Percentiles rank a stretch among this genome's conserved stretches.
Evolutionary conservation across 2,888 invertebrate species (phyloP).

Genomic region (Microctonus brassicae): DNA sequence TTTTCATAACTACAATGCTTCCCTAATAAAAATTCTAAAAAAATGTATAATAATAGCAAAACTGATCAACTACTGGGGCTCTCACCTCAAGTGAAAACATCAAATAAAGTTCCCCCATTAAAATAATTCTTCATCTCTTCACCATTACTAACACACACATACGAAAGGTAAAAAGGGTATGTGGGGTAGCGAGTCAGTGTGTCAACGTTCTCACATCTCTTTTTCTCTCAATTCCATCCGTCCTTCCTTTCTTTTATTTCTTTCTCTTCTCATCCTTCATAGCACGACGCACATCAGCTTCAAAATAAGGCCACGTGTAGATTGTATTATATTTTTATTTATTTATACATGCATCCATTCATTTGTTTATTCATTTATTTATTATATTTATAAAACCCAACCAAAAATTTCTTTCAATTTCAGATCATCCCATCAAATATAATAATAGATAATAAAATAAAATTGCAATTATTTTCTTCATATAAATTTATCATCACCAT

Average conservation of each 20-base stretch:
- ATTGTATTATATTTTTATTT: neutral
- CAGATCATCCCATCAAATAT: too few species aligned
- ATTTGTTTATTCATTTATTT: neutral
- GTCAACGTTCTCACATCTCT: conserved; percentile 67
- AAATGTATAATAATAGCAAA: too few species aligned
- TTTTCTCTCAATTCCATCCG: too few species aligned
- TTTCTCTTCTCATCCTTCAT: conserved; percentile 46
- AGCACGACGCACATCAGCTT: conserved; percentile 30
- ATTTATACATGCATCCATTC: neutral
- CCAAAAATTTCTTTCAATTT: too few species aligned
- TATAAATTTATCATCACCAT: too few species aligned
- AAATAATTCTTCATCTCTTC: neutral
- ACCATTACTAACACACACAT: neutral
- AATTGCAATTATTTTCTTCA: too few species aligned
- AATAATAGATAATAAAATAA: too few species aligned
- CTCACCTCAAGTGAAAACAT: too few species aligned
- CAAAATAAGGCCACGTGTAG: conserved; percentile 65
- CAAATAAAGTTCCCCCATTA: neutral
- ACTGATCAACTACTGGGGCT: too few species aligned
- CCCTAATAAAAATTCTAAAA: too few species aligned
- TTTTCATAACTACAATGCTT: too few species aligned
- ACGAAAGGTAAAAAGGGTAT: conserved; percentile 67
- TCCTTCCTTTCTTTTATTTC: conserved; percentile 54
- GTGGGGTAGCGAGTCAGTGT: conserved; percentile 70
- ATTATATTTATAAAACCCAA: too few species aligned